Percentiles rank a stretch among this genome's conserved stretches.
phyloP scores from a whole-genome alignment of 2,888 invertebrate species.

The Troides aeacus region DNA sequence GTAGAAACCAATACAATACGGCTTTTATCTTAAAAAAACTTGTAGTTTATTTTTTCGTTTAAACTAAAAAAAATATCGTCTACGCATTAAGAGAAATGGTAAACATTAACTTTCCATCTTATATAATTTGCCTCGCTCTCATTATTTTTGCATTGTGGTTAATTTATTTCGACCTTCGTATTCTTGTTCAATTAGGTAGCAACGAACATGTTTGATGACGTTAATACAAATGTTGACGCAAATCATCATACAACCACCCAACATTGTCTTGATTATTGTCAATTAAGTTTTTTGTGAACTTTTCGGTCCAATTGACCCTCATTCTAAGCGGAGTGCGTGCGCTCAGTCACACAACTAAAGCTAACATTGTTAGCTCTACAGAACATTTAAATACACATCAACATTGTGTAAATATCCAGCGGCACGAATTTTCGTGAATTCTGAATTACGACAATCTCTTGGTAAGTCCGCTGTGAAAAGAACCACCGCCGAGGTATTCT shows the following conservation, averaged over 20 bases:
- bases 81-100: conserved; percentile 8
- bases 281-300: conserved; percentile 66
- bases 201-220: conserved; percentile 42
- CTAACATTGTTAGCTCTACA: neutral
- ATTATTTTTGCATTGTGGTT: conserved; percentile 5
- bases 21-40: neutral
- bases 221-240: conserved; percentile 62
- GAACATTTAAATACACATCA: conserved; percentile 2
- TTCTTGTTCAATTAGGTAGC: conserved; percentile 25
- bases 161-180: conserved; percentile 27
- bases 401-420: conserved; percentile 10
- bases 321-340: conserved; percentile 54
- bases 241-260: conserved; percentile 51
- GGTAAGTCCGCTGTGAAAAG: conserved; percentile 4
- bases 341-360: conserved; percentile 45
- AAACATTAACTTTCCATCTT: conserved; percentile 2
- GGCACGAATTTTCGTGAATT: conserved; percentile 16
- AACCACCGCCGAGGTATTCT: conserved; percentile 11
- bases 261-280: conserved; percentile 65
- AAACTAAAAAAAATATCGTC: neutral
- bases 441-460: conserved; percentile 14
- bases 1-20: neutral
- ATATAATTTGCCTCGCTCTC: neutral
- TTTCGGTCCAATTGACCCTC: conserved; percentile 67
- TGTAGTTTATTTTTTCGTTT: neutral